phyloP scores from a whole-genome alignment of 1,140 invertebrate species.

The Gryllus bimaculatus region DNA sequence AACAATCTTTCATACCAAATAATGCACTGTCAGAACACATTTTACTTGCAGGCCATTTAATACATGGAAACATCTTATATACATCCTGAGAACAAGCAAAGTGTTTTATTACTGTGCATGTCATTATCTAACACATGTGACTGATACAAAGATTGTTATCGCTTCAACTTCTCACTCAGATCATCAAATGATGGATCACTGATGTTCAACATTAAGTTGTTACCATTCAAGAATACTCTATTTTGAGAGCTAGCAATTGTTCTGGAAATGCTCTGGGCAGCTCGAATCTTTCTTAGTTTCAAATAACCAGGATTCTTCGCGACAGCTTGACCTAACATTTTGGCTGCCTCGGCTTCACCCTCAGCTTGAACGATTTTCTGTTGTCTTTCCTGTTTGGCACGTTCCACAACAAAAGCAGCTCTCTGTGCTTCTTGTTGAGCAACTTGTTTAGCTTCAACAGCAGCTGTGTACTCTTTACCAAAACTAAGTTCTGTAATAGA shows the following conservation, averaged over 20 bases:
- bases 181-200: conserved; percentile 89
- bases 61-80: too few species aligned
- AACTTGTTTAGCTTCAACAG: conserved; percentile 97
- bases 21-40: too few species aligned
- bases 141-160: conserved; percentile 48
- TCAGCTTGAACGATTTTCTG: conserved; percentile 99
- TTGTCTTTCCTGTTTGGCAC: conserved; percentile 94
- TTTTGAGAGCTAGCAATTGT: conserved; percentile 93
- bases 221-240: conserved; percentile 85
- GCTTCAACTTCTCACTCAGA: conserved; percentile 70
- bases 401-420: conserved; percentile 95
- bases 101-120: too few species aligned
- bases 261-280: conserved; percentile 92
- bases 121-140: too few species aligned
- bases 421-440: conserved; percentile 99
- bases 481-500: conserved; percentile 98
- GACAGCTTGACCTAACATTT: conserved; percentile 94
- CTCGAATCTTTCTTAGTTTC: conserved; percentile 93
- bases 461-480: conserved; percentile 98
- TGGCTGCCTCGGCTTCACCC: conserved; percentile 97
- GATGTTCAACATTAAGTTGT: conserved; percentile 94
- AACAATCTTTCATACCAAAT: too few species aligned
- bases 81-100: too few species aligned
- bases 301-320: conserved; percentile 93
- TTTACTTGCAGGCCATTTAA: too few species aligned